phyloP scores from a whole-genome alignment of 2,797 vertebrate genomes.

The Coccyzus lansbergi region DNA sequence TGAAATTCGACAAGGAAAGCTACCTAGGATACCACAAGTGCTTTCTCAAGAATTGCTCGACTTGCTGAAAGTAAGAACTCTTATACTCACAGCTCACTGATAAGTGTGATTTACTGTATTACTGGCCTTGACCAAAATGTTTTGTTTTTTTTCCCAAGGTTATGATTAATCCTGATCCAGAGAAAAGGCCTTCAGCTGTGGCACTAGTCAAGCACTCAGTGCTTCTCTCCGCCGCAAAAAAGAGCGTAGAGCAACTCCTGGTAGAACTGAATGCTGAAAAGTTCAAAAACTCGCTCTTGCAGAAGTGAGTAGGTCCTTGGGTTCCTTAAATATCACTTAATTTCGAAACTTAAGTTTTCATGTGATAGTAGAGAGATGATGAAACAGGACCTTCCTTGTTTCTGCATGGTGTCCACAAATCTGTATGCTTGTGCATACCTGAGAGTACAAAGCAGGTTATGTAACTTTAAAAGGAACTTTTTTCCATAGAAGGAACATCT shows the following conservation, averaged over 20 bases:
- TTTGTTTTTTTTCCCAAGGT: constrained; percentile 76
- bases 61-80: constrained; percentile 88
- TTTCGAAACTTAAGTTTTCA: background rate
- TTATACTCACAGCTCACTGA: background rate
- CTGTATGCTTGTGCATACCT: background rate
- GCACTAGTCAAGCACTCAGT: constrained; percentile 90
- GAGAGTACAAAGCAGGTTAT: background rate
- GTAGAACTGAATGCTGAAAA: constrained; percentile 96
- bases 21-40: constrained; percentile 92
- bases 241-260: constrained; percentile 94
- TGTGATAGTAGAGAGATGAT: background rate
- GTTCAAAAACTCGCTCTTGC: constrained; percentile 96
- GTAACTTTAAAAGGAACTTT: background rate
- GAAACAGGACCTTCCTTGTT: background rate
- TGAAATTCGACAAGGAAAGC: constrained; percentile 90
- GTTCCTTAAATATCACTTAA: background rate
- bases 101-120: background rate
- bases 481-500: background rate
- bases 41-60: constrained; percentile 89
- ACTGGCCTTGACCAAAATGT: background rate
- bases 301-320: constrained; percentile 85
- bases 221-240: constrained; percentile 90
- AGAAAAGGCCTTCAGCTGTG: constrained; percentile 88
- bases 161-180: constrained; percentile 93
- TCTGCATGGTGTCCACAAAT: background rate